Evolutionary conservation across 2,797 vertebrate genomes (phyloP).

Genomic region (Heterohyrax brucei): DNA sequence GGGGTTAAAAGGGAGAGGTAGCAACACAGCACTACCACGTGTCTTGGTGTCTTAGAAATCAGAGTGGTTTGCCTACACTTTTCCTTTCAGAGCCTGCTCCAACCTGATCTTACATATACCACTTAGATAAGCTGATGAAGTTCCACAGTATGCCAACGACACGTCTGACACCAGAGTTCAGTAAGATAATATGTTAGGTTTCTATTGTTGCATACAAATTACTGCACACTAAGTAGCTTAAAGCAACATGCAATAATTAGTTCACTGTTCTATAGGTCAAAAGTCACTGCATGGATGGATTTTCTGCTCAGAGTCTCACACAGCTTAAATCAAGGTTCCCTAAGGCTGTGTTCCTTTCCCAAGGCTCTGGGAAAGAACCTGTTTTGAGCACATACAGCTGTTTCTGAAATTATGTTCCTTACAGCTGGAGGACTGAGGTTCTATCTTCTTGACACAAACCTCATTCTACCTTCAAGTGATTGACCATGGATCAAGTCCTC

Average conservation of each 20-base stretch:
- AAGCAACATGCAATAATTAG: background rate
- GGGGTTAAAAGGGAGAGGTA: background rate
- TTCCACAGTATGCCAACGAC: background rate
- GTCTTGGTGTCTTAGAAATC: background rate
- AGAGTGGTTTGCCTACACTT: background rate
- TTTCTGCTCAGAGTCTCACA: background rate
- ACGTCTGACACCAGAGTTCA: background rate
- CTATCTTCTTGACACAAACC: background rate
- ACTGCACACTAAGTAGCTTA: background rate
- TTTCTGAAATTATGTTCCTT: background rate
- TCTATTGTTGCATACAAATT: background rate
- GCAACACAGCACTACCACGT: background rate
- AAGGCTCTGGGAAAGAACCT: background rate
- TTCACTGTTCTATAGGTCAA: background rate
- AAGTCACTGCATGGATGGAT: background rate
- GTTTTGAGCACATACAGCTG: background rate
- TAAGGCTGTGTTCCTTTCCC: background rate
- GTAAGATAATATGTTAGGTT: background rate
- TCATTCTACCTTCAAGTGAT: background rate
- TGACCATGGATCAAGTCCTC: background rate
- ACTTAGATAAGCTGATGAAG: background rate
- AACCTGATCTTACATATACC: background rate
- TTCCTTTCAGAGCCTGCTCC: background rate
- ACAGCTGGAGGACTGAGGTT: background rate
- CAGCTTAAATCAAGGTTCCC: background rate